These are phyloP conservation scores for Subacronicta megacephala DNA, from an alignment of 2,888 invertebrate species.

Conservation along the genomic window DNA sequence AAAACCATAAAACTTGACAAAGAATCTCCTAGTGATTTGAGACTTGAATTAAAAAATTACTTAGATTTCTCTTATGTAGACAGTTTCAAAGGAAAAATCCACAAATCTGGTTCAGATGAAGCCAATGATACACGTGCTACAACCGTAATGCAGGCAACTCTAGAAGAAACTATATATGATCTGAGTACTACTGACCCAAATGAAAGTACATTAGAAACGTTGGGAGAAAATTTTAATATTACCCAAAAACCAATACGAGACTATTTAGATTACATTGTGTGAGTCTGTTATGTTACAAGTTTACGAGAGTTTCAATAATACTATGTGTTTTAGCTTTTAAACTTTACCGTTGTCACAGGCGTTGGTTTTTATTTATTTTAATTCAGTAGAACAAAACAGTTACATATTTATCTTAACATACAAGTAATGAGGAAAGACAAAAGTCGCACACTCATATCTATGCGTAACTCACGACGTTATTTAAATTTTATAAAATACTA, in stretches of 20 bases:
- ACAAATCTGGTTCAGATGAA: not conserved
- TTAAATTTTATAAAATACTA: too few relatives aligned
- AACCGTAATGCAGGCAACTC: slow-evolving; percentile 8
- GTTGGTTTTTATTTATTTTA: too few relatives aligned
- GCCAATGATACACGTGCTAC: slow-evolving; percentile 6
- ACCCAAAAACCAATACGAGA: not conserved
- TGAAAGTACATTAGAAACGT: not conserved
- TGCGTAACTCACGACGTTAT: too few relatives aligned
- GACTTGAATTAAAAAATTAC: slow-evolving; percentile 15
- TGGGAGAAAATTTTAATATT: not conserved
- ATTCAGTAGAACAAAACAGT: too few relatives aligned
- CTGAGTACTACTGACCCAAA: not conserved
- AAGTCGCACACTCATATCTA: too few relatives aligned
- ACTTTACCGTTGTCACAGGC: too few relatives aligned
- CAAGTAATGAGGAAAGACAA: too few relatives aligned
- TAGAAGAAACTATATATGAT: slow-evolving; percentile 6
- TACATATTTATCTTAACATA: too few relatives aligned
- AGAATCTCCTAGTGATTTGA: not conserved
- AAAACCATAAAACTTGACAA: not conserved
- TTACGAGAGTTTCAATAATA: slow-evolving; percentile 6
- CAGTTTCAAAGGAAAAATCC: slow-evolving; percentile 8
- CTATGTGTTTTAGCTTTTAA: too few relatives aligned
- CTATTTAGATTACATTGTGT: slow-evolving; percentile 5
- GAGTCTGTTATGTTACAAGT: slow-evolving; percentile 11
- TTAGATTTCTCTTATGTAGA: slow-evolving; percentile 20